A percentile compares a stretch with the other conserved stretches of the same genome.
These are phyloP conservation scores for Drosophila tani DNA, from an alignment of 1,140 invertebrate species.

Conservation along the genomic window DNA sequence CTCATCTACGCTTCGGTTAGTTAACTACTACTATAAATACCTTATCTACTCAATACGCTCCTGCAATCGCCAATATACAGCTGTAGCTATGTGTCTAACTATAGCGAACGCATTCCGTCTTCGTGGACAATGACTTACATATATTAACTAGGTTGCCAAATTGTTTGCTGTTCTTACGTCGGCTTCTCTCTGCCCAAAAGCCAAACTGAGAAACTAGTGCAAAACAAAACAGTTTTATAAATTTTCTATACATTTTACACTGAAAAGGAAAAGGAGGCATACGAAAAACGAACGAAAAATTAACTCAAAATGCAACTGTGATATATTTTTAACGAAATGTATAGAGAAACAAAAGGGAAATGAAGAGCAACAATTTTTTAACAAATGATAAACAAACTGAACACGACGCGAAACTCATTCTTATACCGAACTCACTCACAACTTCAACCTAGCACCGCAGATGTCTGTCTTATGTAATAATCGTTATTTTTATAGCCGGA, in stretches of 20 bases:
- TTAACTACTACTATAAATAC: constrained; percentile 73
- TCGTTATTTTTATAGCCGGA: constrained; percentile 61
- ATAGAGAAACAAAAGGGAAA: constrained; percentile 49
- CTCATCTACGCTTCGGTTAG: constrained; percentile 71
- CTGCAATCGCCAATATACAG: constrained; percentile 18
- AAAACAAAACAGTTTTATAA: constrained; percentile 50
- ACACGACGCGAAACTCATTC: constrained; percentile 35
- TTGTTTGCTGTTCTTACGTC: constrained; percentile 72
- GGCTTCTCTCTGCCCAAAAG: constrained; percentile 43
- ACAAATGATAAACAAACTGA: constrained; percentile 22
- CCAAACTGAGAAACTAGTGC: constrained; percentile 24
- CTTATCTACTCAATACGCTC: constrained; percentile 32
- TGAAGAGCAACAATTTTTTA: constrained; percentile 51
- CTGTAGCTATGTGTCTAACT: constrained; percentile 54
- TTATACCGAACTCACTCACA: constrained; percentile 39
- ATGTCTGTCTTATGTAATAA: constrained; percentile 41
- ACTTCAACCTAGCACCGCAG: constrained; percentile 52
- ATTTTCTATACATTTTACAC: constrained; percentile 77
- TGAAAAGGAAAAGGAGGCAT: constrained; percentile 34
- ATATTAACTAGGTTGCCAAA: constrained; percentile 80
- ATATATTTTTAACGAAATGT: constrained; percentile 76
- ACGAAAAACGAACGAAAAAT: constrained; percentile 40
- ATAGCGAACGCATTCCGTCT: constrained; percentile 74
- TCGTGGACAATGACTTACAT: constrained; percentile 63
- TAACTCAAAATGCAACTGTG: constrained; percentile 81